Conservation (phyloP, 1,140 invertebrate genomes). For the Pseudomyrmex gracilis region DNA sequence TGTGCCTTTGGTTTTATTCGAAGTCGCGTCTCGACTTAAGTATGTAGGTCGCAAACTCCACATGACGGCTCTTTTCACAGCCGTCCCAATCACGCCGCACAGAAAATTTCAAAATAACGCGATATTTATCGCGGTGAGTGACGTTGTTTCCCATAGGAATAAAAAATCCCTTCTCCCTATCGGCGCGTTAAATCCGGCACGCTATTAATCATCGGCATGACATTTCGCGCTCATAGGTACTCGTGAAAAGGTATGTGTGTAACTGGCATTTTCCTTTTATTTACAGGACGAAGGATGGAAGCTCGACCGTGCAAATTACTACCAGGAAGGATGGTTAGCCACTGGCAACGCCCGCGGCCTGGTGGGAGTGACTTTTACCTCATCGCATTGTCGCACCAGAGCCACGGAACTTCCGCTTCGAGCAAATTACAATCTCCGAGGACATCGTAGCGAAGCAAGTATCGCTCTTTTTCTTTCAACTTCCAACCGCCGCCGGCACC, state of each 20-base stretch:
- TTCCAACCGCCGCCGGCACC: slow-evolving; percentile 5
- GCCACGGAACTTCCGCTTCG: slow-evolving; percentile 93
- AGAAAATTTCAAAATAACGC: slow-evolving; percentile 14
- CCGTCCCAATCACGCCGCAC: neutral
- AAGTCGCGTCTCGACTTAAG: neutral
- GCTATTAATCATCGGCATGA: neutral
- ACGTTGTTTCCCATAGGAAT: neutral
- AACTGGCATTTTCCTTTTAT: slow-evolving; percentile 44
- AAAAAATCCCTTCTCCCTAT: neutral
- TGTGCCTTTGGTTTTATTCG: neutral
- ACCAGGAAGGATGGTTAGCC: slow-evolving; percentile 99
- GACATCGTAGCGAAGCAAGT: slow-evolving; percentile 97
- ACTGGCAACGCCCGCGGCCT: slow-evolving; percentile 97
- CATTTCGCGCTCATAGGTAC: neutral
- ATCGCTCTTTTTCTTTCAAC: slow-evolving; percentile 30
- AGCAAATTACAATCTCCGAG: slow-evolving; percentile 98
- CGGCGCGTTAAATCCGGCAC: neutral
- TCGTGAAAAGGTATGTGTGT: neutral
- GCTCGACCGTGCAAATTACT: slow-evolving; percentile 97
- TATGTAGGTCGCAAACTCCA: neutral
- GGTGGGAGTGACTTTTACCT: slow-evolving; percentile 98
- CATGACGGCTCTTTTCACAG: neutral
- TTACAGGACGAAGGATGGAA: slow-evolving; percentile 96
- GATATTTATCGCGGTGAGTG: slow-evolving; percentile 1
- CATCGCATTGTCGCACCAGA: slow-evolving; percentile 93